phyloP scores from a whole-genome alignment of 2,888 invertebrate species.

The Clostera curtula region DNA sequence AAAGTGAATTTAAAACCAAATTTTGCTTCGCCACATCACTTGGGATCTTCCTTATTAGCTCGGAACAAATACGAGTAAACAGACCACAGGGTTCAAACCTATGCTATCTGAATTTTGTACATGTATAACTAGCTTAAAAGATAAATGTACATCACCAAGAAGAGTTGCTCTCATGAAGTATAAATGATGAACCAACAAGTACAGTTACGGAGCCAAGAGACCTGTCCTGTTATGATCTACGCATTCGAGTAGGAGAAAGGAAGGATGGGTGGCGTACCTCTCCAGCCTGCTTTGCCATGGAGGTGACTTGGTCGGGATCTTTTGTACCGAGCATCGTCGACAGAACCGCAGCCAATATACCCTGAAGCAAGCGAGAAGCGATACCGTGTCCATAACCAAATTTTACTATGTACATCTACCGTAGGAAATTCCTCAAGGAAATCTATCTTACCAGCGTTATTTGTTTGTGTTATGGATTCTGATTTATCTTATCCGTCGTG shows the following conservation, averaged over 20 bases:
- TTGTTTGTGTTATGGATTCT: constrained; percentile 2
- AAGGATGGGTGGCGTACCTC: constrained; percentile 84
- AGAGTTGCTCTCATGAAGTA: no score
- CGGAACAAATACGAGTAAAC: no score
- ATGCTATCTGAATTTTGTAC: no score
- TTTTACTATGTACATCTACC: constrained; percentile 65
- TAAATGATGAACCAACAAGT: no score
- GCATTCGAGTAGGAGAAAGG: constrained; percentile 46
- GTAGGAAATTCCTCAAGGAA: constrained; percentile 50
- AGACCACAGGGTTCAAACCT: no score
- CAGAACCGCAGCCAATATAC: constrained; percentile 93
- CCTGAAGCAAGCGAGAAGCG: constrained; percentile 83
- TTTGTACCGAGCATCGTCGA: constrained; percentile 92
- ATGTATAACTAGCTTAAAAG: constrained; percentile 4
- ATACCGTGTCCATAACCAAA: constrained; percentile 71
- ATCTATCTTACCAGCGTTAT: constrained; percentile 4
- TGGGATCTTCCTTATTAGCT: no score
- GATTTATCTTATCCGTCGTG: no score
- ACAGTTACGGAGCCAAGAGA: no score
- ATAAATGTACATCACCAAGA: no score
- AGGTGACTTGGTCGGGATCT: constrained; percentile 93
- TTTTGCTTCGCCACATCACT: no score
- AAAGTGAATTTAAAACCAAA: no score
- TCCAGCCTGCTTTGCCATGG: constrained; percentile 96
- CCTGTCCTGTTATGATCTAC: no score